These are phyloP conservation scores for Ctenicera cuprea DNA, from an alignment of 2,888 invertebrate species.

Conservation along the genomic window DNA sequence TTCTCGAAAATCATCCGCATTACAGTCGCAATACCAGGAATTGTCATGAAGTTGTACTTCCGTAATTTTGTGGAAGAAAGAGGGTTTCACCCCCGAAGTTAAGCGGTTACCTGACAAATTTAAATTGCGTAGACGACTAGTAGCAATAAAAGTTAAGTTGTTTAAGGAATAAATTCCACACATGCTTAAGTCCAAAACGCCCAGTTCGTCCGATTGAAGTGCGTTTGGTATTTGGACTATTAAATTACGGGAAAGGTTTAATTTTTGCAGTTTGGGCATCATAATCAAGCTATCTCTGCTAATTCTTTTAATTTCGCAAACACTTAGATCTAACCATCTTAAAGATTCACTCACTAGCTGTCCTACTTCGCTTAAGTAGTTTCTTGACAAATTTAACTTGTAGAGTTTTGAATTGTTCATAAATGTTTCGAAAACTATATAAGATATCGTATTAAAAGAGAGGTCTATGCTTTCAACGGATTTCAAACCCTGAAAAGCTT, in stretches of 20 bases:
- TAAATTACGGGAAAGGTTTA: constrained; percentile 82
- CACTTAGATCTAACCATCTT: constrained; percentile 77
- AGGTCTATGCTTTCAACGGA: constrained; percentile 79
- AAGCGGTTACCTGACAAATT: constrained; percentile 84
- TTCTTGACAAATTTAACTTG: constrained; percentile 79
- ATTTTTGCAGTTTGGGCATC: constrained; percentile 76
- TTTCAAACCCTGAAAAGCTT: constrained; percentile 78
- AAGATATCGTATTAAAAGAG: constrained; percentile 81
- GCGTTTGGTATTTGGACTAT: constrained; percentile 78
- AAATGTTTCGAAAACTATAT: constrained; percentile 77
- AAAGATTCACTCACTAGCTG: constrained; percentile 77
- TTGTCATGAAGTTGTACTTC: constrained; percentile 81
- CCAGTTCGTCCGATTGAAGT: constrained; percentile 78
- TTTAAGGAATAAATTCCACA: constrained; percentile 78
- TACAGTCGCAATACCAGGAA: constrained; percentile 86
- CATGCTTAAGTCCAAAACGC: constrained; percentile 77
- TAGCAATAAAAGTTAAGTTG: constrained; percentile 78
- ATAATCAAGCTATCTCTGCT: constrained; percentile 76
- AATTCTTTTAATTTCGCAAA: constrained; percentile 79
- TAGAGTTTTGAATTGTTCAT: constrained; percentile 77
- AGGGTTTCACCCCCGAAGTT: constrained; percentile 77
- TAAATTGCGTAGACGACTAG: constrained; percentile 78
- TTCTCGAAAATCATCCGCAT: constrained; percentile 76
- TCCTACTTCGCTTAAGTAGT: constrained; percentile 78
- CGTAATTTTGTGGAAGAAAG: constrained; percentile 78